These are phyloP conservation scores for Vespertilio murinus DNA, from an alignment of 2,797 vertebrate genomes.

Conservation along the genomic window DNA sequence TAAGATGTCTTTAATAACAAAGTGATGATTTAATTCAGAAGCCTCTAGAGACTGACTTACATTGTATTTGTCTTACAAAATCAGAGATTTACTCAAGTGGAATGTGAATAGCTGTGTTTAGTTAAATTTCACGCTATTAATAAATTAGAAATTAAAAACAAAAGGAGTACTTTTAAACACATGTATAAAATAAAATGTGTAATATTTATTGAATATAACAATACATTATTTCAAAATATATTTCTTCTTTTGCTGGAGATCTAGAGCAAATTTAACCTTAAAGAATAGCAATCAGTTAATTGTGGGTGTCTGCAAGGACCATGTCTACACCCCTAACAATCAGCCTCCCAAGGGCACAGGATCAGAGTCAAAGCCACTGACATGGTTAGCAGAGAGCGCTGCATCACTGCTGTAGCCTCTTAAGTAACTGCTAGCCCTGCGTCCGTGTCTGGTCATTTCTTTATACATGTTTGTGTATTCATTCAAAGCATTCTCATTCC, in stretches of 20 bases:
- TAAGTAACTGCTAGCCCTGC: neutral
- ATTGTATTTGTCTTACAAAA: conserved; percentile 64
- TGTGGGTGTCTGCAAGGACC: neutral
- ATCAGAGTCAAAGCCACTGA: neutral
- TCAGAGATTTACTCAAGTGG: conserved; percentile 66
- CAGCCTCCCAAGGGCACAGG: neutral
- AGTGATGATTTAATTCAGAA: conserved; percentile 74
- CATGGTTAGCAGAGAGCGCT: neutral
- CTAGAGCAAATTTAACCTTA: neutral
- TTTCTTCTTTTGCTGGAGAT: neutral
- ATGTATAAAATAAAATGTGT: neutral
- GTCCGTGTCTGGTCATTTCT: neutral
- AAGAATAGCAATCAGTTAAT: neutral
- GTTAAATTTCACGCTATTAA: conserved; percentile 33
- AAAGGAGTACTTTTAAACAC: neutral
- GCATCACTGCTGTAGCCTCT: neutral
- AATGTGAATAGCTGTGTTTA: conserved; percentile 64
- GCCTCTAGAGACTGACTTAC: conserved; percentile 61
- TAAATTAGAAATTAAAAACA: conserved; percentile 18
- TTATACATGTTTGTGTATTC: neutral
- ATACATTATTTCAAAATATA: neutral
- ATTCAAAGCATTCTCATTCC: neutral
- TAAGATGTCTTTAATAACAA: conserved; percentile 75
- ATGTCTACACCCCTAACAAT: neutral
- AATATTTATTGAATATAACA: neutral